Conservation (phyloP, 2,888 invertebrate genomes). For the Isotomurus palustris region DNA sequence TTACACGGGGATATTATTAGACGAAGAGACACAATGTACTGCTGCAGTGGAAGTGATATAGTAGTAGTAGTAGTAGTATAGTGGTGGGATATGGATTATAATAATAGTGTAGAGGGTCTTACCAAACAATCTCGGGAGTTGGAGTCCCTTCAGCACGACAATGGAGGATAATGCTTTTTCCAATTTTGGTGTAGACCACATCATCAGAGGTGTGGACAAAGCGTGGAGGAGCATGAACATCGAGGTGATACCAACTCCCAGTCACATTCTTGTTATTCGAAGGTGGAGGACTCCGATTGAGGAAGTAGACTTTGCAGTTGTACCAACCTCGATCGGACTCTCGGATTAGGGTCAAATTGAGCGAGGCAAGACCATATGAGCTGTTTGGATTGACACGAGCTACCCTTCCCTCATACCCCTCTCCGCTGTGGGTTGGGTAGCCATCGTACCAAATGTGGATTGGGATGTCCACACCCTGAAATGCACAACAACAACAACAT, state of each 20-base stretch:
- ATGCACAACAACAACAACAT: too few species aligned
- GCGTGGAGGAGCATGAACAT: constrained; percentile 93
- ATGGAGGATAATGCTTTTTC: constrained; percentile 91
- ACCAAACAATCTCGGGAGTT: constrained; percentile 92
- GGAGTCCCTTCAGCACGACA: constrained; percentile 96
- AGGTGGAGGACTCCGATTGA: constrained; percentile 87
- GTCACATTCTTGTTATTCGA: constrained; percentile 65
- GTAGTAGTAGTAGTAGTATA: background rate
- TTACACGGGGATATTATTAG: background rate
- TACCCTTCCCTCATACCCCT: constrained; percentile 87
- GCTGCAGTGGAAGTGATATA: too few species aligned
- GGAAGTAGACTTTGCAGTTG: constrained; percentile 88
- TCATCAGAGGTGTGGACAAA: constrained; percentile 93
- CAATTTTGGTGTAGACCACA: constrained; percentile 93
- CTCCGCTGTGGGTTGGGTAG: constrained; percentile 93
- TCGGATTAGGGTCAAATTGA: constrained; percentile 90
- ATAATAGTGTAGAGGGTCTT: constrained; percentile 56
- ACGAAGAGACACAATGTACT: background rate
- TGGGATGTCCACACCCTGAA: constrained; percentile 88
- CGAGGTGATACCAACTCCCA: constrained; percentile 96
- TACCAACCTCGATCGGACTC: constrained; percentile 96
- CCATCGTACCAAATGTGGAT: constrained; percentile 98
- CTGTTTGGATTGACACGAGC: constrained; percentile 76
- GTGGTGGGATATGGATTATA: background rate
- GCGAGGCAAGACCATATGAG: constrained; percentile 72